Conservation (phyloP, 2,113 vertebrate genomes). For the Chaenocephalus aceratus region DNA sequence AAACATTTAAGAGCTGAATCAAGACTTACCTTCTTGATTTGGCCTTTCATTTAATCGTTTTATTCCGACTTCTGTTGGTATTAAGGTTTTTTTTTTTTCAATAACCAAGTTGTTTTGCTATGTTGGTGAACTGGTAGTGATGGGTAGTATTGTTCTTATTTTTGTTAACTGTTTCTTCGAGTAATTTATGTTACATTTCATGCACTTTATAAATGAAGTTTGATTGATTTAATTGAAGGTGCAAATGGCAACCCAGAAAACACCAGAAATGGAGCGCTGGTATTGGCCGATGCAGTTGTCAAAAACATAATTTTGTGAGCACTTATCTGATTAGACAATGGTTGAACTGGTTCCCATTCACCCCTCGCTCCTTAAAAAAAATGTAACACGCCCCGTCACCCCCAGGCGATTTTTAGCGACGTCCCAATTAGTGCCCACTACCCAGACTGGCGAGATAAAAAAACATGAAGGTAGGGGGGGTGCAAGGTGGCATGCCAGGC, state of each 20-base stretch:
- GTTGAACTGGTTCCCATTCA: slow-evolving; percentile 46
- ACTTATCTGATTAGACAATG: slow-evolving; percentile 45
- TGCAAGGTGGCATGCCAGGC: slow-evolving; percentile 78
- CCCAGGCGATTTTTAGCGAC: slow-evolving; percentile 59
- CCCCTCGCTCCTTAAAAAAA: slow-evolving; percentile 21
- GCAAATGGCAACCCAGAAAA: slow-evolving; percentile 31
- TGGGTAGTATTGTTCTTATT: too few species aligned
- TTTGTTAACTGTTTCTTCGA: too few species aligned
- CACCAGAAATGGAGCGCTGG: not conserved
- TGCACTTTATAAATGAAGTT: too few species aligned
- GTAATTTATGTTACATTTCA: too few species aligned
- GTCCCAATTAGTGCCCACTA: slow-evolving; percentile 79
- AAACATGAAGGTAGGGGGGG: slow-evolving; percentile 73
- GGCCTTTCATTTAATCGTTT: too few species aligned
- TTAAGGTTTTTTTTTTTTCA: too few species aligned
- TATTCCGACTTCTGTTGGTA: too few species aligned
- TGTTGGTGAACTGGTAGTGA: too few species aligned
- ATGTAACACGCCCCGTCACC: slow-evolving; percentile 24
- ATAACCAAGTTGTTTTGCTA: too few species aligned
- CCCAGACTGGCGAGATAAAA: slow-evolving; percentile 61
- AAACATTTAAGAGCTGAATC: too few species aligned
- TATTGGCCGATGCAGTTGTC: slow-evolving; percentile 30
- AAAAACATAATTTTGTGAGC: slow-evolving; percentile 40
- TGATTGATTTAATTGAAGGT: not conserved
- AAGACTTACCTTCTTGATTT: too few species aligned